Conservation (phyloP, 2,113 vertebrate genomes). For the Catharus bicknelli region DNA sequence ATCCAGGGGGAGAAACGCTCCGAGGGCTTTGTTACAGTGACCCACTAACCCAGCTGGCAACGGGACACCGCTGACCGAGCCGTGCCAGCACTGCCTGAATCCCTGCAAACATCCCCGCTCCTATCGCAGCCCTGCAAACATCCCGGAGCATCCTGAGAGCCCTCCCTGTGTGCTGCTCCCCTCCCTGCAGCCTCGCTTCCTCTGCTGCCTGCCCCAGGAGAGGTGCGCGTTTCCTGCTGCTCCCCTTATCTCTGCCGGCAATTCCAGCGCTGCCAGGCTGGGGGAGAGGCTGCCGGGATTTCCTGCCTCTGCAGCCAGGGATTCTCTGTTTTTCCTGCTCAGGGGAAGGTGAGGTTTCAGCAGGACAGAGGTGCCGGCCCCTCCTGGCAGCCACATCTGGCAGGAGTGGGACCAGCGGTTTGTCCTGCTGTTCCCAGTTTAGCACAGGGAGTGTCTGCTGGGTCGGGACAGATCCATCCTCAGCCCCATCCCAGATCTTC, state of each 20-base stretch:
- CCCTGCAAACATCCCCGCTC: not conserved
- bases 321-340: not conserved
- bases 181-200: not conserved
- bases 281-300: not conserved
- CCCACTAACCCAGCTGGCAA: not conserved
- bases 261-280: not conserved
- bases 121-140: rapidly evolving
- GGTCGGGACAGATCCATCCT: rapidly evolving
- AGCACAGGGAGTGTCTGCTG: not conserved
- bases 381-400: not conserved
- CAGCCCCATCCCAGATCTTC: not conserved
- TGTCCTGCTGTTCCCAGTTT: not conserved
- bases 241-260: not conserved
- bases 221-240: conserved; percentile 1
- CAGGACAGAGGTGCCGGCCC: not conserved
- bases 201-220: not conserved
- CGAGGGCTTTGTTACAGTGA: rapidly evolving
- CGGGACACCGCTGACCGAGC: rapidly evolving
- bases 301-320: not conserved
- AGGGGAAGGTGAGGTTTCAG: rapidly evolving
- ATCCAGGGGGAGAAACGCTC: not conserved
- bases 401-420: rapidly evolving
- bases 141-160: not conserved
- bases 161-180: rapidly evolving
- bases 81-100: rapidly evolving